Base-by-base conservation (phyloP, 2,888 invertebrate species). In the Lepidocyrtoides sp. region DNA sequence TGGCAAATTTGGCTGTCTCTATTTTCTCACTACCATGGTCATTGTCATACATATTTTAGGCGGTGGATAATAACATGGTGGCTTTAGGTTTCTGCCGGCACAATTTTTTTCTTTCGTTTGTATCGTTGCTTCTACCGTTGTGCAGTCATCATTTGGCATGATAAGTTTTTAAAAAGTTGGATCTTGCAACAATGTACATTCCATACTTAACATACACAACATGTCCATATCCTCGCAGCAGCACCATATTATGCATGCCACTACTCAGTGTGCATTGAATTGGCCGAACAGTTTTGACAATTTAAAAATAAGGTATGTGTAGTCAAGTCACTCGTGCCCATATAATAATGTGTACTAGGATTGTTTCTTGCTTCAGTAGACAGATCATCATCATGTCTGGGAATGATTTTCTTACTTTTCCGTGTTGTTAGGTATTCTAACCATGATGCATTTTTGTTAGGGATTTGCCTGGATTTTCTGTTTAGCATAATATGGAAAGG, bases 21-120 rank as follows among this genome's bases (percentile, higher is more conserved):
- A 48, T 60, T 17, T 51, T 51, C 10, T 48, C 2, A 12, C n/a
- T 51, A 51, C 51, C 60, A 60, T 86, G 75, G 48, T 75, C 77
- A 86, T 86, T 77, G 75, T 77, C 86, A 86, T 86, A 77, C 77
- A 86, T 86, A 75, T 86, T 86, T 86, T 86, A 86, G 26, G 20
- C n/a, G 57, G 60, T 44, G 86, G 77, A 86, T 77, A 77, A 77
- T 86, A 77, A 77, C 60, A 77, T 60, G 72, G 69, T 32, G 69
- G 69, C 17, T 69, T 69, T 5, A 1, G 20, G 60, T 60, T 60
- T 14, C 20, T 36, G 69, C 10, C 29, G 32, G 32, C 26, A 17
- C 17, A 23, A 20, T 44, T 29, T 75, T 75, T 26, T 36, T 57
- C 77, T 51, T 72, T n/a, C 48, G 2, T 8, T 36, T 36, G 69